Conservation (phyloP, 2,113 vertebrate species). For the Peromyscus maniculatus region DNA sequence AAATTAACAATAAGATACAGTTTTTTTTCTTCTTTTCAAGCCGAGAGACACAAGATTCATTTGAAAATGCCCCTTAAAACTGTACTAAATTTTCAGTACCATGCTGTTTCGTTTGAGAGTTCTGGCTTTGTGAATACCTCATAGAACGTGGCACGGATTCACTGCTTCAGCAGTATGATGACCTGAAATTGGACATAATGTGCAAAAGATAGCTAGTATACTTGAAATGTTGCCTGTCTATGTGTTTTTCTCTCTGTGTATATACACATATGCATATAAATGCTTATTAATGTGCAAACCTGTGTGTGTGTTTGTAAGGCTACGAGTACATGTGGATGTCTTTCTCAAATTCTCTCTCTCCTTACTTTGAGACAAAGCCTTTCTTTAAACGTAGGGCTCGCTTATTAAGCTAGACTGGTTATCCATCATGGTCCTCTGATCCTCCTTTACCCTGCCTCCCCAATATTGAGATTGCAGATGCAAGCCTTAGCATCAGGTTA, state of each 20-base stretch:
- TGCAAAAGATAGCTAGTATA: background rate
- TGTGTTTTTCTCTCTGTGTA: background rate
- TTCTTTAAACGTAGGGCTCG: background rate
- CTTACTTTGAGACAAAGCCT: background rate
- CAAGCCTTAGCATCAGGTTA: background rate
- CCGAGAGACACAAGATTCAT: background rate
- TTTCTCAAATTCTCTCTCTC: background rate
- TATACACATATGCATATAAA: background rate
- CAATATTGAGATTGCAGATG: background rate
- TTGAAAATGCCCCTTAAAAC: background rate
- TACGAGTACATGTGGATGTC: background rate
- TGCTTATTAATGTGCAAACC: background rate
- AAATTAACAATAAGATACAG: background rate
- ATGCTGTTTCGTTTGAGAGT: background rate
- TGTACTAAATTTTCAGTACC: background rate
- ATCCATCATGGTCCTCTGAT: background rate
- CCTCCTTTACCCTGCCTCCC: background rate
- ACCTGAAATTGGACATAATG: background rate
- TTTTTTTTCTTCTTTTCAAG: background rate
- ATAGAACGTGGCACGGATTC: background rate
- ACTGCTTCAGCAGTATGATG: background rate
- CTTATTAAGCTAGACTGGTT: background rate
- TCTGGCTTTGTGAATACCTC: background rate
- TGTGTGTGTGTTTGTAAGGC: background rate
- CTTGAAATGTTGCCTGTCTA: background rate